Evolutionary conservation across 2,888 invertebrate genomes (phyloP).

Genomic region (Gastrophysa polygoni): DNA sequence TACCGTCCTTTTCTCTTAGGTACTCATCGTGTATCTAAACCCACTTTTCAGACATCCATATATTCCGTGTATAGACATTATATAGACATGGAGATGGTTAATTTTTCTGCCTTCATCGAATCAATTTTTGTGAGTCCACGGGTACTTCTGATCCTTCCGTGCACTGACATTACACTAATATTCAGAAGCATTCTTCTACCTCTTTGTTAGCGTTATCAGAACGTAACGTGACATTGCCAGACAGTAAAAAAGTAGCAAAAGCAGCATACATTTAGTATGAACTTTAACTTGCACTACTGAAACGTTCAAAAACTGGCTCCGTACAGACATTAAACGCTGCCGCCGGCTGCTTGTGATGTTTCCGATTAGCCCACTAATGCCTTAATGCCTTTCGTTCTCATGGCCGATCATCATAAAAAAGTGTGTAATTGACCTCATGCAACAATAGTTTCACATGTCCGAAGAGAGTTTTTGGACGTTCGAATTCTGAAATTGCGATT

Average conservation of each 20-base stretch:
- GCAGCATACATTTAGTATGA: constrained; percentile 47
- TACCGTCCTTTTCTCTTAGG: no score
- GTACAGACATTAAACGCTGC: constrained; percentile 47
- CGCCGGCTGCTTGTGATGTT: constrained; percentile 27
- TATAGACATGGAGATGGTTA: no score
- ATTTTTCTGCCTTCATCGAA: no score
- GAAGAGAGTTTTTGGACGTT: background rate
- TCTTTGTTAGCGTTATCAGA: no score
- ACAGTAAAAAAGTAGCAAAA: constrained; percentile 50
- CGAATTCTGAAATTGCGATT: background rate
- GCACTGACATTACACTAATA: no score
- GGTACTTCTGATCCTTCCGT: no score
- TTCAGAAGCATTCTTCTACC: no score
- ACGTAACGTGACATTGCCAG: constrained; percentile 57
- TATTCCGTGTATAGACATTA: no score
- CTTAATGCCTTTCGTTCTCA: constrained; percentile 20
- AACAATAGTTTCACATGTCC: constrained; percentile 4
- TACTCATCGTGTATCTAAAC: no score
- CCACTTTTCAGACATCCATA: no score
- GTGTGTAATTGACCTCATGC: constrained; percentile 13
- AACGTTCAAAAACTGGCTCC: constrained; percentile 57
- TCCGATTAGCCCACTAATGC: constrained; percentile 32
- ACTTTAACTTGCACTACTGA: constrained; percentile 52
- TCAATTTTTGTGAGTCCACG: no score
- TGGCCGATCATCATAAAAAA: constrained; percentile 29